Conservation (phyloP, 1,140 invertebrate species). For the Eupristina koningsbergeri region DNA sequence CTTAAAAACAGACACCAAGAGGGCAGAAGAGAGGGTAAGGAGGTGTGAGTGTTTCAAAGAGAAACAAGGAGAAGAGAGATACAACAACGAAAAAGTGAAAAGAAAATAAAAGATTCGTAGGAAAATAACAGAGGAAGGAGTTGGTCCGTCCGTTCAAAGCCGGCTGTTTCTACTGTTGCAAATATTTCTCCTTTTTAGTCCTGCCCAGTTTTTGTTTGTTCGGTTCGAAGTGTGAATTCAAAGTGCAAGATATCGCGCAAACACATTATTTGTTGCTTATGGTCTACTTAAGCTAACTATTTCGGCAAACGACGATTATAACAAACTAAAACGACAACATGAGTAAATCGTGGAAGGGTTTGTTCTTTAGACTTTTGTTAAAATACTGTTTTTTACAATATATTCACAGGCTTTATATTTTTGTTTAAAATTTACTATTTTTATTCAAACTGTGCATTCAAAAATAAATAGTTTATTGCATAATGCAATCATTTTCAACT, state of each 20-base stretch:
- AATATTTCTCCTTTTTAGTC: background rate
- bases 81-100: background rate
- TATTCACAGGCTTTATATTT: background rate
- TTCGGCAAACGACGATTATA: background rate
- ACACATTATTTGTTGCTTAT: background rate
- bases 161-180: background rate
- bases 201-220: background rate
- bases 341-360: constrained; percentile 66
- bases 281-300: background rate
- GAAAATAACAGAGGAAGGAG: background rate
- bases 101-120: background rate
- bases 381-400: background rate
- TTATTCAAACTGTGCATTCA: too few relatives aligned
- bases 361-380: constrained; percentile 30
- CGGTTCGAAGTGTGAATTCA: background rate
- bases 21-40: background rate
- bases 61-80: background rate
- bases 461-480: too few relatives aligned
- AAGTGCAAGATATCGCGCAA: background rate
- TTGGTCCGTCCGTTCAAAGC: background rate
- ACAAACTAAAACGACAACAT: constrained; percentile 49
- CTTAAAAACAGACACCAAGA: background rate
- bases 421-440: background rate
- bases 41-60: background rate
- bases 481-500: too few relatives aligned